Percentiles rank a stretch among this genome's conserved stretches.
phyloP scores from a whole-genome alignment of 2,888 invertebrate species.

The Philereme vetulata region DNA sequence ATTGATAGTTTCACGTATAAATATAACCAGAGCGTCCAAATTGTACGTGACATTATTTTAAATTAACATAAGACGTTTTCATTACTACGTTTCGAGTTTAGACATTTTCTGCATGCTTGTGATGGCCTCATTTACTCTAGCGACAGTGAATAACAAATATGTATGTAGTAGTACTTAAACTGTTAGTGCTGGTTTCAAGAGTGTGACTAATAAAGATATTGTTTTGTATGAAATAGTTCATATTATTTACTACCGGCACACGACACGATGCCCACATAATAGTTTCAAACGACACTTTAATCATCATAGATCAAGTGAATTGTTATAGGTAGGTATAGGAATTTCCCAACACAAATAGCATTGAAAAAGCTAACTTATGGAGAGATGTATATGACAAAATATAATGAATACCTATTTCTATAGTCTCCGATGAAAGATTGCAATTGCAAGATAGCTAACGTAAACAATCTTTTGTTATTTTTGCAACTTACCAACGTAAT shows the following conservation, averaged over 20 bases:
- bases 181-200: constrained; percentile 6
- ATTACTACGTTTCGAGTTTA: constrained; percentile 9
- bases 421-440: no score
- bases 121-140: constrained; percentile 23
- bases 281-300: not conserved
- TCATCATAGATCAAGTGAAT: not conserved
- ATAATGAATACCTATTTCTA: no score
- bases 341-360: not conserved
- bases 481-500: no score
- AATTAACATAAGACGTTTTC: constrained; percentile 21
- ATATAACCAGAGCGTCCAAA: not conserved
- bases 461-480: no score
- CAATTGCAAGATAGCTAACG: no score
- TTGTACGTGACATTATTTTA: constrained; percentile 15
- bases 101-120: constrained; percentile 19
- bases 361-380: constrained; percentile 21
- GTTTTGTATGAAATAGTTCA: constrained; percentile 26
- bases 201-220: constrained; percentile 27
- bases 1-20: not conserved
- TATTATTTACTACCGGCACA: not conserved
- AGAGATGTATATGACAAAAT: no score
- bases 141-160: constrained; percentile 20
- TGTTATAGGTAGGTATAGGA: not conserved
- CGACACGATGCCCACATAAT: not conserved
- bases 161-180: constrained; percentile 9